Evolutionary conservation across 35 echinoderm and acorn worm species (phyloP), one percentile per base, ranked within the genome.

Genomic region (Eucidaris tribuloides): DNA sequence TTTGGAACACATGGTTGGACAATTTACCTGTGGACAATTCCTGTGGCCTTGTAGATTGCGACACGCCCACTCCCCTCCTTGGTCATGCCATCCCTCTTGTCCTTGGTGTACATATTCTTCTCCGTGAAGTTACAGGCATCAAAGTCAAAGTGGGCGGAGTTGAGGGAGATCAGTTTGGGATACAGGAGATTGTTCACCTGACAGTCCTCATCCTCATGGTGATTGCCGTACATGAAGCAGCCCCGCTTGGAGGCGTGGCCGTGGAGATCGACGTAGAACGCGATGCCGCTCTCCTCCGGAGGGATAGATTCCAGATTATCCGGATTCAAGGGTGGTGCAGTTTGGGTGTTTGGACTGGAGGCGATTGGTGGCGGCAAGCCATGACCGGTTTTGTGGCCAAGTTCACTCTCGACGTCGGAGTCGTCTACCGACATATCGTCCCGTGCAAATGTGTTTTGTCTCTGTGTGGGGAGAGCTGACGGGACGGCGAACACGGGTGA

Each of bases 51-150:
- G 49, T 82, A 78, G 15, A 97, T 90, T 27, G 90, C 94, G 1
- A 97, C 94, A 40, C 94, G 83, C 2, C 94, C 94, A 18, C 94
- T 97, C 0, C 94, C 94, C 74, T 97, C 94, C 56, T 97, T 97
- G 0, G 90, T 83, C 86, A 93, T 97, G 3, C 94, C 94, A 79
- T 97, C 94, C 33, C 87, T 79, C 60, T 92, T 97, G 40, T 97
- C 94, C 71, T 92, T 92, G 1, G 90, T 86, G 82, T 97, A 97
- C 94, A 97, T 97, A 68, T 97, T 97, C 77, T 93, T 97, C 83
- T 97, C 94, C 1, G 94, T 85, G 41, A 97, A 97, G 79, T 92
- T 97, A 77, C 94, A 97, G 4, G 90, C 94, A 60, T 92, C 90
- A 83, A 97, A 97, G 58, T 97, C 94, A 83, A 97, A 97, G 58